Base-by-base conservation (phyloP, 2,888 invertebrate species). In the Xanthia togata region DNA sequence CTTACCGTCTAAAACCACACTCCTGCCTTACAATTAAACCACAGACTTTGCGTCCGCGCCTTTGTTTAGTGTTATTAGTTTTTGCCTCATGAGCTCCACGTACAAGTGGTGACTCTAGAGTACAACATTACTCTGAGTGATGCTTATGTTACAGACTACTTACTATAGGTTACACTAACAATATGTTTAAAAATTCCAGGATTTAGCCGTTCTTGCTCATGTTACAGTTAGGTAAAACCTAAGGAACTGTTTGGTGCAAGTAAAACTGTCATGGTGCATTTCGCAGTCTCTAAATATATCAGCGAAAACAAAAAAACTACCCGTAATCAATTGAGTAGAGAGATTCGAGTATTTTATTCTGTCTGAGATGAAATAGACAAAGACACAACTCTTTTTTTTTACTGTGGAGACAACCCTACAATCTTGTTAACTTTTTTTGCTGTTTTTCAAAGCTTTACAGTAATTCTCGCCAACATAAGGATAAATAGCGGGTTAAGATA, bases 401-500 rank as follows among this genome's bases (percentile, higher is more conserved):
- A 53, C 23, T 53, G 2, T 53, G 9, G 53, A 9, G 23, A 53
- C 53, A 57, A 5, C 57, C 26, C 14, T 57, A 57, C 31, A 50
- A 23, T 70, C 9, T 70, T 69, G 5, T 75, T 53, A 38, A 71
- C n/a, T 26, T 14, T 70, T 14, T 67, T 67, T 62, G 35, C 63
- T 38, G 70, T 63, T 68, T 79, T 62, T 63, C 31, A 70, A 26
- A 73, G 59, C 31, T 64, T 53, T 26, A 55, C 47, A 67, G n/a
- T 73, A 41, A 73, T 70, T 70, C 35, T 44, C 63, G 12, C 63
- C 55, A 64, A 72, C 67, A 67, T 76, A 35, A 50, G 12, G 41
- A 80, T 73, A 57, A 81, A 83, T 80, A 73, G 55, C 12, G 38
- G 47, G 44, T 68, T 67, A 59, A 78, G 72, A 73, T 73, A 85